Percentiles rank a stretch among this genome's conserved stretches.
phyloP scores from a whole-genome alignment of 2,797 vertebrate species.

The Rhyacichthys aspro region DNA sequence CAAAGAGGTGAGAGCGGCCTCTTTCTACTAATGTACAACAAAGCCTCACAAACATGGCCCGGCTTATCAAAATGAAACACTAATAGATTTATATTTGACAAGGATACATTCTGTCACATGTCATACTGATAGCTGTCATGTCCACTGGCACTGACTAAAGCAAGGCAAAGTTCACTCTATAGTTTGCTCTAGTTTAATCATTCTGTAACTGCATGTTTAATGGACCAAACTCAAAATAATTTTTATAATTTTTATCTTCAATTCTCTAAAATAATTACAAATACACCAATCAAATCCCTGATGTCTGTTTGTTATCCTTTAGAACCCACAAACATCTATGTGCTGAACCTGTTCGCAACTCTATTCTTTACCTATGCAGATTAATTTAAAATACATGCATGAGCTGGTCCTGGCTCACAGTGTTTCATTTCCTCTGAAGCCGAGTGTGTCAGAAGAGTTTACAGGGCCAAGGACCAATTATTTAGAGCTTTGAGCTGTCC shows the following conservation, averaged over 20 bases:
- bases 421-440: conserved; percentile 63
- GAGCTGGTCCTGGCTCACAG: conserved; percentile 49
- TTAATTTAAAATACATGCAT: conserved; percentile 63
- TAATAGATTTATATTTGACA: neutral
- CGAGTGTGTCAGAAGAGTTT: conserved; percentile 68
- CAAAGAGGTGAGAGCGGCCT: conserved; percentile 51
- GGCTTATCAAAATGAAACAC: conserved; percentile 11
- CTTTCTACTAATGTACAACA: conserved; percentile 49
- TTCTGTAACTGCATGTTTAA: neutral
- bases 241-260: neutral
- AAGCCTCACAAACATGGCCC: conserved; percentile 21
- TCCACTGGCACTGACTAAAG: neutral
- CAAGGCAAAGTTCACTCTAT: too few species aligned
- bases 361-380: conserved; percentile 65
- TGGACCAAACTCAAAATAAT: neutral
- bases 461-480: conserved; percentile 75
- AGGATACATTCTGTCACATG: neutral
- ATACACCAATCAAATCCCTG: conserved; percentile 7
- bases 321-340: conserved; percentile 11
- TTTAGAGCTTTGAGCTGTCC: conserved; percentile 65
- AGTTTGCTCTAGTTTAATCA: too few species aligned
- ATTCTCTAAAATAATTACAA: conserved; percentile 10
- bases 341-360: conserved; percentile 37
- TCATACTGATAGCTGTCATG: neutral
- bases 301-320: conserved; percentile 18